phyloP scores from a whole-genome alignment of 2,113 vertebrate genomes.

The Lycaon pictus region DNA sequence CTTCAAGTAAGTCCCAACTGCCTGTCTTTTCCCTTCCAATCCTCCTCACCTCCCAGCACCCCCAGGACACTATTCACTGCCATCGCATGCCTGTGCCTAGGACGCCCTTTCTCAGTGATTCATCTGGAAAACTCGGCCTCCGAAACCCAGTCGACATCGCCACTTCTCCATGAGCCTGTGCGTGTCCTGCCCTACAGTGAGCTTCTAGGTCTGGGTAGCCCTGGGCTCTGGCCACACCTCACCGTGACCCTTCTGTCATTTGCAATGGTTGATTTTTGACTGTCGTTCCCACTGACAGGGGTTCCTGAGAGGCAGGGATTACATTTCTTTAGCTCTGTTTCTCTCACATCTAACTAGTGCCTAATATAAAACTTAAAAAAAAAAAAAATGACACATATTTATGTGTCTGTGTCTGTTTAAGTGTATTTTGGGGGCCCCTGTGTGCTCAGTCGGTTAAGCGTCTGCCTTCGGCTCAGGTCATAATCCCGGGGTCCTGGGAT shows the following conservation, averaged over 20 bases:
- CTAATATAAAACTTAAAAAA: conserved; percentile 12
- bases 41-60: not conserved
- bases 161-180: not conserved
- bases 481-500: no score
- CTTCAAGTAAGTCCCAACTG: not conserved
- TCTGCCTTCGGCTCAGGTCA: no score
- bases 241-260: not conserved
- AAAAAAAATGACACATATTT: not conserved
- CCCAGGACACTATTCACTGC: not conserved
- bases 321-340: not conserved
- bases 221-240: not conserved
- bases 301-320: not conserved
- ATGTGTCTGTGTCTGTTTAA: not conserved
- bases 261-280: not conserved
- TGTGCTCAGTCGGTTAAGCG: no score
- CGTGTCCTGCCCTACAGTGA: not conserved
- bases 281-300: not conserved
- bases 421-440: not conserved
- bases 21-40: not conserved
- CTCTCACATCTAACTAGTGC: not conserved
- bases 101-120: not conserved
- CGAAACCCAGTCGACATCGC: not conserved
- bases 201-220: not conserved
- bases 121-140: not conserved
- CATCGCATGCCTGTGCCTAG: not conserved